Conservation (phyloP, 2,888 invertebrate genomes). For the Onthophagus sagittarius region DNA sequence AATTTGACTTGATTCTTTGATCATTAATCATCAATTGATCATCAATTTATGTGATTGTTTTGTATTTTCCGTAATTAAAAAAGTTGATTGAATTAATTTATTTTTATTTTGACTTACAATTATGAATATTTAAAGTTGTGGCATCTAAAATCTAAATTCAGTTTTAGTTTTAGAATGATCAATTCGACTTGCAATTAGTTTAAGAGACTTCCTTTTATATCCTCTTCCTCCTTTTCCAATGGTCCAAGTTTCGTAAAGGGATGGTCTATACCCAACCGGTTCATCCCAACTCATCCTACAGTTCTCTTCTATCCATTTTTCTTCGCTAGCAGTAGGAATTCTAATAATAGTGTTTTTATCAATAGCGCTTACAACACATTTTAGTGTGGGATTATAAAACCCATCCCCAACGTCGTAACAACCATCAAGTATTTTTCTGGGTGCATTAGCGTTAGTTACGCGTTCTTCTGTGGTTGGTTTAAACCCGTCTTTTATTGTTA, state of each 20-base stretch:
- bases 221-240: slow-evolving; percentile 25
- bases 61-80: too few relatives aligned
- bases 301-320: slow-evolving; percentile 61
- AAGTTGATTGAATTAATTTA: too few relatives aligned
- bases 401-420: slow-evolving; percentile 74
- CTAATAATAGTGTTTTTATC: slow-evolving; percentile 44
- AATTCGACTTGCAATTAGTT: too few relatives aligned
- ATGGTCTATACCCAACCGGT: slow-evolving; percentile 53
- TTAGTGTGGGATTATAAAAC: slow-evolving; percentile 57
- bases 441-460: slow-evolving; percentile 57
- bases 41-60: too few relatives aligned
- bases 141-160: too few relatives aligned
- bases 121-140: too few relatives aligned
- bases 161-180: too few relatives aligned
- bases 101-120: too few relatives aligned
- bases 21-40: too few relatives aligned
- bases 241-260: slow-evolving; percentile 55
- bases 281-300: slow-evolving; percentile 60
- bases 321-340: slow-evolving; percentile 53
- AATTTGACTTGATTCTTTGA: too few relatives aligned
- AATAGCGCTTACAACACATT: slow-evolving; percentile 46
- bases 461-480: slow-evolving; percentile 62
- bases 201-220: too few relatives aligned
- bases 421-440: slow-evolving; percentile 57
- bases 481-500: slow-evolving; percentile 54